Evolutionary conservation across 2,888 invertebrate genomes (phyloP).

Genomic region (Pollenia angustigena): DNA sequence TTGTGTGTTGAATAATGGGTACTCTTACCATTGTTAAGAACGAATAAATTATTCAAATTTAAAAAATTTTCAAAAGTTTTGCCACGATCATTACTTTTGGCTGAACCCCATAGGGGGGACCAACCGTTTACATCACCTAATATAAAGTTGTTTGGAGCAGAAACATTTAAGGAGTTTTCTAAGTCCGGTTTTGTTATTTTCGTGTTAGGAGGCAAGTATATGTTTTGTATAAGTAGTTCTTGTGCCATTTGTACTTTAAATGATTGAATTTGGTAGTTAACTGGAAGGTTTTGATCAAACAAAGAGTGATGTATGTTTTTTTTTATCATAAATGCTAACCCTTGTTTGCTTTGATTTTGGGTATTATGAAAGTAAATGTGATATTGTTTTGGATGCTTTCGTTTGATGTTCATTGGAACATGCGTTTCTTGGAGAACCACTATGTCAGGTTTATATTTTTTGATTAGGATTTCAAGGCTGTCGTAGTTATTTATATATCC

Average conservation of each 20-base stretch:
- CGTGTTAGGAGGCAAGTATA: not conserved
- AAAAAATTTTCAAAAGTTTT: not conserved
- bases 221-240: not conserved
- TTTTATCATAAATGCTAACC: not conserved
- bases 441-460: conserved; percentile 24
- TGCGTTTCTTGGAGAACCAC: conserved; percentile 32
- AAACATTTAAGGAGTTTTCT: not conserved
- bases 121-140: conserved; percentile 15
- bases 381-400: not conserved
- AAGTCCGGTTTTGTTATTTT: not conserved
- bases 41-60: not conserved
- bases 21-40: conserved; percentile 4
- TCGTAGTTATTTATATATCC: conserved; percentile 13
- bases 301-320: conserved; percentile 4
- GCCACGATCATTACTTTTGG: not conserved
- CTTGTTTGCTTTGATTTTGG: not conserved
- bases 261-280: not conserved
- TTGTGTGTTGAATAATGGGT: conserved; percentile 28
- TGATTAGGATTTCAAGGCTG: not conserved
- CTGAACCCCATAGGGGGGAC: conserved; percentile 9
- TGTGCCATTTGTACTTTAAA: not conserved
- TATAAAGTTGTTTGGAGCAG: not conserved
- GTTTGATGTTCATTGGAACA: not conserved
- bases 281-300: not conserved
- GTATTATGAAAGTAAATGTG: conserved; percentile 21